Evolutionary conservation across 2,888 invertebrate genomes (phyloP), one percentile per base, ranked within the genome.

Genomic region (Chirona hameri): DNA sequence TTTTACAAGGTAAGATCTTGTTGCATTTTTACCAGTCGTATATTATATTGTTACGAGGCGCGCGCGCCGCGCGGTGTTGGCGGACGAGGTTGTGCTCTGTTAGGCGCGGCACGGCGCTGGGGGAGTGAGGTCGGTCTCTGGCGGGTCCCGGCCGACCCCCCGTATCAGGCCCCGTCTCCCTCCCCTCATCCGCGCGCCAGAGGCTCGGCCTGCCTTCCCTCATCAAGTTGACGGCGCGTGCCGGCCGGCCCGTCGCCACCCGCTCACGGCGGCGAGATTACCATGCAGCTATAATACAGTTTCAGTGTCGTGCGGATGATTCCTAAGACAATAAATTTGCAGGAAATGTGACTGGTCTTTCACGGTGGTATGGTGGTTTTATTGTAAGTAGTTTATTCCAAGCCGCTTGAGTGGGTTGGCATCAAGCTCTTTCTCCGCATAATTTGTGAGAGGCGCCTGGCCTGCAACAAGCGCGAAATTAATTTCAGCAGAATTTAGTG

Each of bases 251-350:
- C 27, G 12, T 9, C 24, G 3, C 27, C 12, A 27, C 27, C 15
- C 65, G 65, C 12, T 27, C 39, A 39, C 39, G 39, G 39, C 39
- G 39, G 39, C 7, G 39, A 39, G 65, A 27, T 27, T 27, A 15
- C 27, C 27, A 10, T 27, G 27, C 65, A 69, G 65, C 65, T 69
- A 69, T 57, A 69, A 69, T 69, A 27, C 27, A 27, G 27, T 27
- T 27, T 69, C 65, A 27, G 65, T 69, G 65, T 69, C 27, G 65
- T 69, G 65, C 65, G 0, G 65, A n/a, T 4, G 65, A 69, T 69
- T 69, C 65, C 65, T 69, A 69, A 69, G 27, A 27, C 65, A 69
- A 69, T 69, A 69, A 27, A 69, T 69, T 69, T 69, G 27, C 65
- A 69, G 27, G 9, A 69, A 69, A 69, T 24, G 24, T n/a, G n/a